Conservation (phyloP, 2,113 vertebrate genomes). For the Sander vitreus region DNA sequence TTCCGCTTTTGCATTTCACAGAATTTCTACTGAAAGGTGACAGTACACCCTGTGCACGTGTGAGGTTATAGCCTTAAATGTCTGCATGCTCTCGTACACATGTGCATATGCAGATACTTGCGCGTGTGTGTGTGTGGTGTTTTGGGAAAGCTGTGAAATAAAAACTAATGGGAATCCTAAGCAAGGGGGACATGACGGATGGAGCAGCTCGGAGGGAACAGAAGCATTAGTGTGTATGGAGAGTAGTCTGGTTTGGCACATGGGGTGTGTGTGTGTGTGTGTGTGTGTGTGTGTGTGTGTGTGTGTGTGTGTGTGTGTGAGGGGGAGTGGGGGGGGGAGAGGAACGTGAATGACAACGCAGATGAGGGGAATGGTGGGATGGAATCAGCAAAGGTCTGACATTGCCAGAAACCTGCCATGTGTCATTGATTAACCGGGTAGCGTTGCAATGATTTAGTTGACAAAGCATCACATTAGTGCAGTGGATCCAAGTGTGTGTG, state of each 20-base stretch:
- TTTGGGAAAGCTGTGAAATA: constrained; percentile 47
- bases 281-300: constrained; percentile 16
- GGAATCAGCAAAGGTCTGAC: constrained; percentile 66
- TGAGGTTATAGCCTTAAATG: neutral
- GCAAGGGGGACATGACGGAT: constrained; percentile 70
- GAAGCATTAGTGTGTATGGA: constrained; percentile 68
- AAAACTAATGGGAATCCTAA: constrained; percentile 73
- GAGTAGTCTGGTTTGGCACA: constrained; percentile 67
- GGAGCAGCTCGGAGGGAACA: constrained; percentile 65
- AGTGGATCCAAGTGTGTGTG: constrained; percentile 58
- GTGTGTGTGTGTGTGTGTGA: constrained; percentile 9
- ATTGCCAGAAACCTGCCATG: constrained; percentile 78
- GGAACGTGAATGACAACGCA: constrained; percentile 60
- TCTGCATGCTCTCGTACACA: neutral
- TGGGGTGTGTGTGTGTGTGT: constrained; percentile 17
- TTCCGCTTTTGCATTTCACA: neutral
- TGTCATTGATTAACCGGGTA: constrained; percentile 80
- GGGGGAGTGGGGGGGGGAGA: constrained; percentile 1
- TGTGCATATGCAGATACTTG: neutral
- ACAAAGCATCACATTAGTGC: constrained; percentile 77
- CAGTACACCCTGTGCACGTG: neutral
- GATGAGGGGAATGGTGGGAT: constrained; percentile 68
- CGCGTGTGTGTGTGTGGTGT: neutral
- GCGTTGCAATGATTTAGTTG: constrained; percentile 79
- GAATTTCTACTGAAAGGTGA: neutral